Base-by-base conservation (phyloP, 2,888 invertebrate species). In the Lymantria dispar region DNA sequence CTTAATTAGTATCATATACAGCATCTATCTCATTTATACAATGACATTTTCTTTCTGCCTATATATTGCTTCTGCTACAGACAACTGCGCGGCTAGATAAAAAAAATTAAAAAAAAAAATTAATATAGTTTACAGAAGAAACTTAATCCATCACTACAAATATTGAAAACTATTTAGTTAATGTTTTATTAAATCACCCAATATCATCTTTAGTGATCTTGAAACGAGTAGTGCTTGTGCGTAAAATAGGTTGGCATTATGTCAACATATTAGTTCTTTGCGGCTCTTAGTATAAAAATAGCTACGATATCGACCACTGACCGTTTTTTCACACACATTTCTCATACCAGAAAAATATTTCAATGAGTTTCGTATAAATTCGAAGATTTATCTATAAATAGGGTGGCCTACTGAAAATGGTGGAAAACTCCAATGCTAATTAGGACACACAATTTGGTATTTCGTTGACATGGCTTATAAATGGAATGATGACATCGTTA, bases 171-270 rank as follows among this genome's bases (percentile, higher is more conserved):
- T 38, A n/a, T 38, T 38, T 12, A 33, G 33, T 33, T 38, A 38
- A 38, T n/a, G 7, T 10, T 33, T 33, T 33, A 33, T 10, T 33
- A 33, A 22, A 10, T 33, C 33, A 33, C 33, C 10, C 8, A 15
- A 22, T 40, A 15, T 40, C 14, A 40, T 46, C 9, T 1, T 47
- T 43, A 43, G 12, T 50, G 22, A 22, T 22, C 22, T 22, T 37
- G 45, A 50, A 15, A 14, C 38, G 30, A n/a, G 38, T 31, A 52
- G 30, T 41, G 45, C 47, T 64, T 52, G 52, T 53, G 57, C 67
- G 65, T 67, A 60, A 58, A 67, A 65, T 52, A 55, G 52, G 33
- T 65, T 65, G 65, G 65, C 65, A 65, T 37, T 59, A 58, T 61
- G 58, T 61, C 65, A 65, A 65, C 54, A 46, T 57, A 63, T 59